Evolutionary conservation across 2,888 invertebrate genomes (phyloP).

Genomic region (Drosophila barbarae): DNA sequence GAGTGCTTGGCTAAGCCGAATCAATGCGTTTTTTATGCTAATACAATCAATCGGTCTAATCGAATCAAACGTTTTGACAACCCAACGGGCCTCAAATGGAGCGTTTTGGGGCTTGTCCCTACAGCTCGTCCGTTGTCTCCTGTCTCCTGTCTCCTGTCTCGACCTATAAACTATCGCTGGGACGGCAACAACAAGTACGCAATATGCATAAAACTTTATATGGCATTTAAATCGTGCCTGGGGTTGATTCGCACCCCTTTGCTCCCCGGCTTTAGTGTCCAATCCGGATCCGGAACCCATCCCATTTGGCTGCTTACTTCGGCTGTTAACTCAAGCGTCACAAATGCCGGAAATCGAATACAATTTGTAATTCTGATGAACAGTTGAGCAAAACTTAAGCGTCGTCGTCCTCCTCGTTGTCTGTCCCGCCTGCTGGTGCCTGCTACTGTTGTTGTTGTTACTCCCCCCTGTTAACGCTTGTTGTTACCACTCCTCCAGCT

Average conservation of each 20-base stretch:
- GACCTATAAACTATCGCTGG: slow-evolving; percentile 47
- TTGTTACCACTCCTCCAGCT: slow-evolving; percentile 4
- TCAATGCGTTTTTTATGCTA: slow-evolving; percentile 68
- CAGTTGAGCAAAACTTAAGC: slow-evolving; percentile 68
- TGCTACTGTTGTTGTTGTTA: slow-evolving; percentile 6
- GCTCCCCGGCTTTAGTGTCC: slow-evolving; percentile 2
- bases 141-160: slow-evolving; percentile 17
- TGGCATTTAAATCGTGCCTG: slow-evolving; percentile 66
- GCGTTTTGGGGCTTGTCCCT: slow-evolving; percentile 38
- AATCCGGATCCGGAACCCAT: slow-evolving; percentile 15
- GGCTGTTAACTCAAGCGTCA: slow-evolving; percentile 75
- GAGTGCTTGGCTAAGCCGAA: slow-evolving; percentile 57
- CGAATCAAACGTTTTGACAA: slow-evolving; percentile 71
- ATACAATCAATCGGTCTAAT: slow-evolving; percentile 73
- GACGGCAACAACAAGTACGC: slow-evolving; percentile 62
- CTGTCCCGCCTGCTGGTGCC: slow-evolving; percentile 37
- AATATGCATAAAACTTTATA: slow-evolving; percentile 71
- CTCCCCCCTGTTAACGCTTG: slow-evolving; percentile 28
- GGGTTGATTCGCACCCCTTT: slow-evolving; percentile 34
- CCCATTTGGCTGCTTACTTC: slow-evolving; percentile 64
- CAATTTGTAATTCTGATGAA: slow-evolving; percentile 78
- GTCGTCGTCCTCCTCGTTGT: slow-evolving; percentile 30
- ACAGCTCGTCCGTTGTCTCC: slow-evolving; percentile 2
- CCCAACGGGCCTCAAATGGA: slow-evolving; percentile 59
- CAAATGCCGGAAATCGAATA: slow-evolving; percentile 78